A percentile compares a stretch with the other conserved stretches of the same genome.
Evolutionary conservation across 2,888 invertebrate genomes (phyloP).

Genomic region (Julus scandinavius): DNA sequence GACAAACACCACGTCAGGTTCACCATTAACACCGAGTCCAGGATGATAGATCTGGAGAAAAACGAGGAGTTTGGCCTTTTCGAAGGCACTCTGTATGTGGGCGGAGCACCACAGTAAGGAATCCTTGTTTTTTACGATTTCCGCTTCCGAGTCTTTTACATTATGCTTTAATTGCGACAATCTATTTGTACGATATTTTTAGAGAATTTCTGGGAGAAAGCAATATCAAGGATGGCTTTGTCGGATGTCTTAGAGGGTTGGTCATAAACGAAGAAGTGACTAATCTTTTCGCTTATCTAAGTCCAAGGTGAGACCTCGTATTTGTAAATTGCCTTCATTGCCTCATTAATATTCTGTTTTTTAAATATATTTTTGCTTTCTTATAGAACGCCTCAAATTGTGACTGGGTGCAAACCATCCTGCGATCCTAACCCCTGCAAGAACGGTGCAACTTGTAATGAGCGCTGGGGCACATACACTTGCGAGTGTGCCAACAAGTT

Average conservation of each 20-base stretch:
- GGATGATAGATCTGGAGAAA: conserved; percentile 84
- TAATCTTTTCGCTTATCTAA: conserved; percentile 92
- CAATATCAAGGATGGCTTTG: conserved; percentile 86
- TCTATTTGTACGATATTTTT: conserved; percentile 56
- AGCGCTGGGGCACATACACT: conserved; percentile 90
- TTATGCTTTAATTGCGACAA: not conserved
- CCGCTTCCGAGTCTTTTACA: not conserved
- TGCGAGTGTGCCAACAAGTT: conserved; percentile 92
- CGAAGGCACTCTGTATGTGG: conserved; percentile 89
- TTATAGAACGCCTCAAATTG: conserved; percentile 79
- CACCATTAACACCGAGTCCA: conserved; percentile 89
- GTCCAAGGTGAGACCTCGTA: conserved; percentile 60
- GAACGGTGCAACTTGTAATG: conserved; percentile 88
- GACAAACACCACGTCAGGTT: conserved; percentile 92
- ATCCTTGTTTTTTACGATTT: conserved; percentile 61
- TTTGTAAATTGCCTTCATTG: not conserved
- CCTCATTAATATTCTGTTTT: not conserved
- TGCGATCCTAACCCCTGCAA: conserved; percentile 94
- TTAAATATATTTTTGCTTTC: not conserved
- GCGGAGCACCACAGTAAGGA: conserved; percentile 88
- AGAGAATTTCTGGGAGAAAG: conserved; percentile 84
- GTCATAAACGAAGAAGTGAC: conserved; percentile 91
- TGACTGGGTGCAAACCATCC: conserved; percentile 91
- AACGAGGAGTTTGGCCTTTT: conserved; percentile 93
- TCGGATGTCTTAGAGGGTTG: conserved; percentile 92